Evolutionary conservation across 2,797 vertebrate genomes (phyloP).

Genomic region (Neosilurus mollespiculum): DNA sequence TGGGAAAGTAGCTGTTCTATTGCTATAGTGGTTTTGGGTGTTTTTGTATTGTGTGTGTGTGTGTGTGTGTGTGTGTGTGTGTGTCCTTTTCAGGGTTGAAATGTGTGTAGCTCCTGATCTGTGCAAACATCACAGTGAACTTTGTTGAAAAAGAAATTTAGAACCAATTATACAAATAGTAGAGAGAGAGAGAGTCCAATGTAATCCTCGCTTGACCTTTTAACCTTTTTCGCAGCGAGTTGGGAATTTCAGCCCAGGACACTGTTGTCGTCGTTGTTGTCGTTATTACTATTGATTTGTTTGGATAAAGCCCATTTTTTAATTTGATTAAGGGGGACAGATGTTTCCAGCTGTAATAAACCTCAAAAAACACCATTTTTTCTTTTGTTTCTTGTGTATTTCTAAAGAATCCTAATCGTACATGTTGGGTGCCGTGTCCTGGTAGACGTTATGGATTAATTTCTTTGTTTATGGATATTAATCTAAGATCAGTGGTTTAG

Average conservation of each 20-base stretch:
- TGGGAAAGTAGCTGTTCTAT: constrained; percentile 26
- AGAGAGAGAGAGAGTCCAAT: background rate
- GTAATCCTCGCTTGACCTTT: background rate
- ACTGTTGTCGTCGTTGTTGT: too few relatives aligned
- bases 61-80: background rate
- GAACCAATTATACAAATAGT: background rate
- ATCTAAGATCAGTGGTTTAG: background rate
- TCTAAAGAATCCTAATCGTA: background rate
- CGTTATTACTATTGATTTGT: too few relatives aligned
- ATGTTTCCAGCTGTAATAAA: constrained; percentile 7
- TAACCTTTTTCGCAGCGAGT: background rate
- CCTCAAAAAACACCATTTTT: too few relatives aligned
- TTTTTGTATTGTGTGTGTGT: background rate
- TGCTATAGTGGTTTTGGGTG: background rate
- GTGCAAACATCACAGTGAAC: background rate
- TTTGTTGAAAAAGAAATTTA: background rate
- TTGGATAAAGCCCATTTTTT: too few relatives aligned
- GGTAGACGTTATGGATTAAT: background rate
- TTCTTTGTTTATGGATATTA: background rate
- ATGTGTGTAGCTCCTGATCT: constrained; percentile 1
- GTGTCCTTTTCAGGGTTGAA: background rate
- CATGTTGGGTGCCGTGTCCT: background rate
- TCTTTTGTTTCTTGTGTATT: background rate
- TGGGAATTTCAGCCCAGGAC: background rate
- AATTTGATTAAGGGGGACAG: background rate